Base-by-base conservation (phyloP, 92 coral and sea anemone species). In the Metridium senile region DNA sequence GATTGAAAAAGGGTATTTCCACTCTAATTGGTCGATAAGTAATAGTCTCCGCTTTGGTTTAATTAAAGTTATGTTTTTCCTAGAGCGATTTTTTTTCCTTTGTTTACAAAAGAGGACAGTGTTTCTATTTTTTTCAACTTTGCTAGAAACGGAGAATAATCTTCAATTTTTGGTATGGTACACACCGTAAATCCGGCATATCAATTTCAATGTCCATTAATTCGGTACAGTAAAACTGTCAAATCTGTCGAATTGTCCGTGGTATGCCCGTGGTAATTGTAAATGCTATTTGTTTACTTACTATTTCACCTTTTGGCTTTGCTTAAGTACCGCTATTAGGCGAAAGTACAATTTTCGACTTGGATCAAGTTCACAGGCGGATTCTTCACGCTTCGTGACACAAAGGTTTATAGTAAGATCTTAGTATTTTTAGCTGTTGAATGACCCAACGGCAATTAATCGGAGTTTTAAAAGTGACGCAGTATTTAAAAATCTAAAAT, bases 21-120 rank as follows among this genome's bases (percentile, higher is more conserved):
- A n/a, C 31, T 73, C 16, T 73, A 73, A 73, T 73, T 73, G 68
- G 78, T 73, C 31, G 78, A 46, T 25, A 35, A 73, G 19, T 54
- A 62, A 71, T 43, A 73, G 52, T 34, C 65, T 33, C 49, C 68
- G 78, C 68, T 73, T 62, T 58, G 67, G 54, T 73, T 73, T 73
- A 58, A 73, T 58, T 73, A 73, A 45, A 73, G 68, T 34, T 56
- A 33, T 57, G 78, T 62, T 62, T 58, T 73, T 19, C 67, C 67
- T 73, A 43, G 30, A 51, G 78, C 11, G 78, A 58, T 51, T 32
- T 39, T 53, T n/a, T n/a, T 9, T n/a, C 11, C 26, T 57, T 57
- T 73, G 56, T 58, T 73, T 33, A 33, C 20, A 1, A 23, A 21
- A 63, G 22, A 10, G 52, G 29, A 53, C 26, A 71, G 75, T 30